These are phyloP conservation scores for Drosophila austrosaltans DNA, from an alignment of 2,888 invertebrate genomes.

Conservation along the genomic window DNA sequence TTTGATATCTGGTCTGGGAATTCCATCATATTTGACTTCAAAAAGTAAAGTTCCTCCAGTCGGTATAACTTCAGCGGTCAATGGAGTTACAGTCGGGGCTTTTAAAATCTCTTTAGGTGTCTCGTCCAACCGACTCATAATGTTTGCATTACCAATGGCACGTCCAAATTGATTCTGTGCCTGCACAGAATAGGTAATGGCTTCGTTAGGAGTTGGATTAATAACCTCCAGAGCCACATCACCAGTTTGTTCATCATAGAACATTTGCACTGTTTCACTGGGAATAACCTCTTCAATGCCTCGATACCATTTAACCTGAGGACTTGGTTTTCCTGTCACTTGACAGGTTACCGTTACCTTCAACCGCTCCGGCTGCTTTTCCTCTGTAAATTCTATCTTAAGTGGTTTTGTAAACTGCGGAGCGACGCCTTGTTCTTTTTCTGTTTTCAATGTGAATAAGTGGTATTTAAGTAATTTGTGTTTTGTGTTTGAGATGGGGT, in stretches of 20 bases:
- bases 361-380: conserved; percentile 84
- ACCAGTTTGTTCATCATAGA: conserved; percentile 87
- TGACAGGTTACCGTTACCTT: conserved; percentile 87
- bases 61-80: conserved; percentile 89
- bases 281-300: conserved; percentile 87
- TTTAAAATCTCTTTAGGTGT: conserved; percentile 83
- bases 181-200: conserved; percentile 88
- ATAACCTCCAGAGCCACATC: conserved; percentile 87
- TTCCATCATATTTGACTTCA: conserved; percentile 89
- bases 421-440: conserved; percentile 88
- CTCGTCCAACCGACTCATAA: conserved; percentile 85
- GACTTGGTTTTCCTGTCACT: conserved; percentile 88
- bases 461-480: conserved; percentile 18
- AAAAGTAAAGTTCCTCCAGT: conserved; percentile 88
- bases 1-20: conserved; percentile 89
- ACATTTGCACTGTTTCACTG: conserved; percentile 85
- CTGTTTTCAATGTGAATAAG: conserved; percentile 82
- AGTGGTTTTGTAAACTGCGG: conserved; percentile 88
- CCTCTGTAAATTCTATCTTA: conserved; percentile 87
- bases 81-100: conserved; percentile 91
- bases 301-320: conserved; percentile 89
- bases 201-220: conserved; percentile 87
- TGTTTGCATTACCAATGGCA: conserved; percentile 89
- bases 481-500: conserved; percentile 5
- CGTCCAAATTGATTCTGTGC: conserved; percentile 90